Evolutionary conservation across 2,888 invertebrate genomes (phyloP).

Genomic region (Sinodicranocentrus sp.): DNA sequence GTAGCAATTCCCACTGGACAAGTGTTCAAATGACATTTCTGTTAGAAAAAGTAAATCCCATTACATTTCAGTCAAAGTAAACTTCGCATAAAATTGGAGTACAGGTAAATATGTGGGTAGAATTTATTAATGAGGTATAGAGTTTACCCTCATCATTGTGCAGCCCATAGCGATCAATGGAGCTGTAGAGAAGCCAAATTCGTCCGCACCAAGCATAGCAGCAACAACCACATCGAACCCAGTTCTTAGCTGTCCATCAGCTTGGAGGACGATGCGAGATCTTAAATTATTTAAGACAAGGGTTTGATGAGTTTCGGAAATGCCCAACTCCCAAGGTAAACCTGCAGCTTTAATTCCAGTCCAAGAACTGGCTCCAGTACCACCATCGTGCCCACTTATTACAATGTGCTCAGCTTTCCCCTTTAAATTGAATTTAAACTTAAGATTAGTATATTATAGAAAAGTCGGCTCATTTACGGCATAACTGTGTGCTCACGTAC

Average conservation of each 20-base stretch:
- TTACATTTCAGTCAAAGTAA: no score
- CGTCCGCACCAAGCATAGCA: constrained; percentile 97
- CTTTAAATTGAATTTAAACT: constrained; percentile 79
- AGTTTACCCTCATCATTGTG: constrained; percentile 95
- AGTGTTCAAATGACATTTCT: constrained; percentile 98
- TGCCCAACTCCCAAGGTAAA: constrained; percentile 98
- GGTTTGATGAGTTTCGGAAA: constrained; percentile 99
- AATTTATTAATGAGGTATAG: no score
- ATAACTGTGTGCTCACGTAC: constrained; percentile 96
- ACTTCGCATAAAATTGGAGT: no score
- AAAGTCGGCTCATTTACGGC: constrained; percentile 95
- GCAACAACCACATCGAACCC: constrained; percentile 98
- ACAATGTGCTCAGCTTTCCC: constrained; percentile 99
- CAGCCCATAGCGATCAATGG: constrained; percentile 98
- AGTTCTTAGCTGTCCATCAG: constrained; percentile 96
- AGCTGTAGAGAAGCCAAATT: constrained; percentile 99
- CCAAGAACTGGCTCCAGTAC: constrained; percentile 99
- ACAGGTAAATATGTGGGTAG: no score
- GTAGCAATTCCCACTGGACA: constrained; percentile 99
- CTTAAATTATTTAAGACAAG: constrained; percentile 94
- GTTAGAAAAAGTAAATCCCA: background rate
- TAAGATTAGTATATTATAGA: background rate
- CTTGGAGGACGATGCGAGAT: constrained; percentile 96
- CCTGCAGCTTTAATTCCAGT: constrained; percentile 99
- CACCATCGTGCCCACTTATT: constrained; percentile 99